Percentiles rank a stretch among this genome's conserved stretches.
Conservation (phyloP, 1,140 invertebrate species). For the Temnothorax longispinosus region DNA sequence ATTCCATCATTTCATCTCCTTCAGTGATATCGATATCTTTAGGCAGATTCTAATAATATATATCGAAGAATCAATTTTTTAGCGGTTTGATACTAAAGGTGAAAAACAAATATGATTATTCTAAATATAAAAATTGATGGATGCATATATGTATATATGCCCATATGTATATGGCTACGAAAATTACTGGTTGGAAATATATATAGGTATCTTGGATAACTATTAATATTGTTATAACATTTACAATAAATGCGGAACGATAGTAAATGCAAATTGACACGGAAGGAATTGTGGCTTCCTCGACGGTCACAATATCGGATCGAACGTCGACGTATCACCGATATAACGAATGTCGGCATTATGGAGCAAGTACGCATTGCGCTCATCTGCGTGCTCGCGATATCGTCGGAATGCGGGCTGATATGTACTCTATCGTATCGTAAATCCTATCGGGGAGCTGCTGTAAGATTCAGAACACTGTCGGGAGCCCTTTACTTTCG, state of each 20-base stretch:
- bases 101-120: background rate
- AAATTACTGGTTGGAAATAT: background rate
- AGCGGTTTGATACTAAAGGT: background rate
- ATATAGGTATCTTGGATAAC: too few species aligned
- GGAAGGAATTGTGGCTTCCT: background rate
- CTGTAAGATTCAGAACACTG: slow-evolving; percentile 1
- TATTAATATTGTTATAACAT: background rate
- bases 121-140: background rate
- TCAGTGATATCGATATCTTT: background rate
- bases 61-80: background rate
- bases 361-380: slow-evolving; percentile 54
- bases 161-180: background rate
- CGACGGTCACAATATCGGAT: background rate
- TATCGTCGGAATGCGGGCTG: slow-evolving; percentile 77
- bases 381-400: slow-evolving; percentile 73
- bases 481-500: slow-evolving; percentile 19
- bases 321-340: background rate
- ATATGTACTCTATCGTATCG: slow-evolving; percentile 78
- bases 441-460: slow-evolving; percentile 75
- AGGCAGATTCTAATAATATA: background rate
- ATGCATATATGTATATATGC: too few species aligned
- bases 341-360: slow-evolving; percentile 55
- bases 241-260: background rate
- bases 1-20: background rate
- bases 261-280: background rate